Evolutionary conservation across 2,113 vertebrate species (phyloP), one percentile per base, ranked within the genome.

Genomic region (Catharus minimus): DNA sequence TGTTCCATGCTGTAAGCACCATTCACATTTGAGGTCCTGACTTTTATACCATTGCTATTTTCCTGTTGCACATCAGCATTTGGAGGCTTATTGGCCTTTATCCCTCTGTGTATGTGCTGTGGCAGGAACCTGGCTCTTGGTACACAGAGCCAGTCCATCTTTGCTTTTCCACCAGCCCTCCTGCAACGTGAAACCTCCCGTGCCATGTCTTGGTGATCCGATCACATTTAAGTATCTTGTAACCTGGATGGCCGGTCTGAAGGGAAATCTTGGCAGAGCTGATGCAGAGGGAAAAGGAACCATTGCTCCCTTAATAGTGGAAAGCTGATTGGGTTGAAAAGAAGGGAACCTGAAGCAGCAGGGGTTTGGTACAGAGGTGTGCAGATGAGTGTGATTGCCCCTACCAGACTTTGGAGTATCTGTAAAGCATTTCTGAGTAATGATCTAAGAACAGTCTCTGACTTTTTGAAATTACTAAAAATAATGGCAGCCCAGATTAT

Each of bases 21-120:
- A 0, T 49, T 53, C 36, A 8, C 19, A 2, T 41, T 15, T 20
- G 33, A 83, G 47, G 7, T 38, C 38, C 27, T 22, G 28, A 1
- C 11, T 79, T 80, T 1, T 1, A 1, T 15, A 26, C 5, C 47
- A 6, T 49, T 8, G 0, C 9, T 38, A 0, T 66, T 77, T 62
- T 57, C 39, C 28, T 46, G 17, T 15, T 39, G 33, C 18, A 10
- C 7, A 0, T 33, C 13, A 57, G 56, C 20, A 1, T 55, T 46
- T 21, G 55, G 52, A 65, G 56, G 28, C 38, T 20, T 5, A 0
- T 3, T 43, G n/a, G 10, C 52, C 47, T 19, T 7, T 18, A 7
- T 36, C 19, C 32, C 22, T 32, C 14, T 23, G 26, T 19, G 1
- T 8, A 0, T 2, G 0, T 5, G 33, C 77, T 58, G 50, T 33